Base-by-base conservation (phyloP, 64 coral and sea anemone species). In the Acropora tenuis region DNA sequence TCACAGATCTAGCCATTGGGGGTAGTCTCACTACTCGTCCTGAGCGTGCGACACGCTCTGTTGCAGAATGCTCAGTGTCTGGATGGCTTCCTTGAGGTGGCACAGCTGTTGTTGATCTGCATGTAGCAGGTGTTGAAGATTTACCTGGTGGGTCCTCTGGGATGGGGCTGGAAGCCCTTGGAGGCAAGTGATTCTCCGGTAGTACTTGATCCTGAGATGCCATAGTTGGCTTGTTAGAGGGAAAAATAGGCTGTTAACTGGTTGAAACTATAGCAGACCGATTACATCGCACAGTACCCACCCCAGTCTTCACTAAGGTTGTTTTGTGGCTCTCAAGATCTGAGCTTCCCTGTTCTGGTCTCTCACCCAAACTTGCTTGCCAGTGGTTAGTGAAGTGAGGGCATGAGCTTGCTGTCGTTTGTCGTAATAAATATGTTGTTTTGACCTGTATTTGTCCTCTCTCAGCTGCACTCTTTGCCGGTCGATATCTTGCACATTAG, bases 261-360 rank as follows among this genome's bases (percentile, higher is more conserved):
- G 88, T 63, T 74, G 88, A 17, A 6, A 57, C 48, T 18, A 83
- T 8, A 11, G 89, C 79, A 72, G 79, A 83, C 15, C 79, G 18
- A 20, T 91, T 91, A 3, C 89, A n/a, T 9, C 67, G 4, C 19
- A 92, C 19, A 9, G 74, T 85, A 2, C 47, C 3, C 41, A 52
- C 75, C 11, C 77, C 69, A 7, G 83, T 93, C 50, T 87, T 79
- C 41, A 80, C 83, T 8, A 87, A 20, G 41, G 91, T 6, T 78
- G 68, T n/a, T 69, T 43, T 17, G 91, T 71, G 0, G 15, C 1
- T 49, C 42, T 18, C 1, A 87, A 4, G 10, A 87, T 58, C 48
- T 79, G 40, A 12, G 17, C 83, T 47, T 50, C 41, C 1, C 9
- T 9, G 18, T 52, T 13, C 52, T 93, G 83, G 44, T 93, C 53